Percentiles rank a stretch among this genome's conserved stretches.
Conservation (phyloP, 2,888 invertebrate species). For the Eubasilissa splendida region DNA sequence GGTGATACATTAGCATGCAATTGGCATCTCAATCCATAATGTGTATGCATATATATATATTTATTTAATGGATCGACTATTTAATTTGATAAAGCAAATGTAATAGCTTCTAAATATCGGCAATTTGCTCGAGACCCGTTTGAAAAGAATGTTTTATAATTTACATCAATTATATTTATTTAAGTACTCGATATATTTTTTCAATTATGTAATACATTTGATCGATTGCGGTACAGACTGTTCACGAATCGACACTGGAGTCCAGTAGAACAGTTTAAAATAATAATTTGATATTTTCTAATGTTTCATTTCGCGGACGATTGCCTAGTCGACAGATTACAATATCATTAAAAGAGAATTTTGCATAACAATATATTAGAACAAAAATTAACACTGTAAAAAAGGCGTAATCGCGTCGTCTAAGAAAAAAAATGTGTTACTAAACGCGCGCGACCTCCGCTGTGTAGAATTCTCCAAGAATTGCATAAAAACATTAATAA, state of each 20-base stretch:
- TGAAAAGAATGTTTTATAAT: not conserved
- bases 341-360: no score
- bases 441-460: constrained; percentile 16
- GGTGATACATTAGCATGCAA: not conserved
- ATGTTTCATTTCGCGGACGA: no score
- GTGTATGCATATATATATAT: not conserved
- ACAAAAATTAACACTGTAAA: not conserved
- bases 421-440: constrained; percentile 10
- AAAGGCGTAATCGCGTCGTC: not conserved
- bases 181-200: no score
- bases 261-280: no score
- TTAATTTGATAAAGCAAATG: not conserved
- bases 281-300: no score
- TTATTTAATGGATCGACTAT: constrained; percentile 12
- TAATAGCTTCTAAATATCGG: not conserved
- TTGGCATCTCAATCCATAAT: not conserved
- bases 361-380: no score
- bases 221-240: no score
- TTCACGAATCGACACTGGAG: no score
- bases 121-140: not conserved
- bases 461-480: constrained; percentile 9
- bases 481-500: constrained; percentile 16
- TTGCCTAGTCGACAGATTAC: no score
- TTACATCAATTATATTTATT: no score
- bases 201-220: no score